A percentile compares a stretch with the other conserved stretches of the same genome.
These are phyloP conservation scores for Bucorvus abyssinicus DNA, from an alignment of 2,797 vertebrate genomes.

Conservation along the genomic window DNA sequence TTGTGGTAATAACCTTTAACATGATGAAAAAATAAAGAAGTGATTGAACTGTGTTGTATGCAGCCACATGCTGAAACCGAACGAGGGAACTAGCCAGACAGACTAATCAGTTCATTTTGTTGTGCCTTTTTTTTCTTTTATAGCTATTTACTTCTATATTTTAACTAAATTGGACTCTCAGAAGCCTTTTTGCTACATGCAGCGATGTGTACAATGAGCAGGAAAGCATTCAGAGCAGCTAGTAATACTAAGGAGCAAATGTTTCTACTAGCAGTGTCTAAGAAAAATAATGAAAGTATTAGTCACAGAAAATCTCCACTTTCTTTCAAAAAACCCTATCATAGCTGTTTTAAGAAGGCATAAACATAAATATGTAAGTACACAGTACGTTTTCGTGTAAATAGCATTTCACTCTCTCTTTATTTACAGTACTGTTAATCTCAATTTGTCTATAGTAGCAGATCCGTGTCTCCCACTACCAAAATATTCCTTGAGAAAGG, in stretches of 20 bases:
- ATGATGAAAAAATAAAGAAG: constrained; percentile 26
- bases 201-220: neutral
- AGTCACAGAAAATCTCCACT: neutral
- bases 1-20: constrained; percentile 19
- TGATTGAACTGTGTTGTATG: neutral
- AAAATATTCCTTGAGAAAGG: neutral
- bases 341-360: neutral
- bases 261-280: neutral
- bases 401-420: neutral
- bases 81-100: neutral
- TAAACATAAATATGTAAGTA: neutral
- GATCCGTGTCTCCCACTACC: neutral
- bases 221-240: neutral
- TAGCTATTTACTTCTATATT: neutral
- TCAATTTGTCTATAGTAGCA: neutral
- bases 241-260: neutral
- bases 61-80: neutral
- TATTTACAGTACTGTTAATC: neutral
- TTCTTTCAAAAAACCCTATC: neutral
- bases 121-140: neutral
- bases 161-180: neutral
- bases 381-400: neutral
- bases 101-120: neutral
- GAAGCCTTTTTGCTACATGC: neutral
- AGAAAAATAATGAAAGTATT: neutral